phyloP scores from a whole-genome alignment of 2,888 invertebrate species.

The Drosophila recens region DNA sequence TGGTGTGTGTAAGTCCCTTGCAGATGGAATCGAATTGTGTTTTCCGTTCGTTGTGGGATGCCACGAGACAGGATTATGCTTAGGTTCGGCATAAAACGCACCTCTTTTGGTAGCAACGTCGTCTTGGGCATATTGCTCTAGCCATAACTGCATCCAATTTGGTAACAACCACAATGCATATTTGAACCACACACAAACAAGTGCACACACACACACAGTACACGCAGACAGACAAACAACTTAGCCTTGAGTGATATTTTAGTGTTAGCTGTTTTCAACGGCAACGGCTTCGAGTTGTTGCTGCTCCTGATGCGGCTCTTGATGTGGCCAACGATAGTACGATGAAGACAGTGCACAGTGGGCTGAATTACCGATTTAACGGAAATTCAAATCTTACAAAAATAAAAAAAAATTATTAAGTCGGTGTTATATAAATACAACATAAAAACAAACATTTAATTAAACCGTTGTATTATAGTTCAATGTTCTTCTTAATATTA shows the following conservation, averaged over 20 bases:
- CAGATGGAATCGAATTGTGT: constrained; percentile 7
- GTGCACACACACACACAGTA: constrained; percentile 15
- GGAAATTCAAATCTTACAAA: background rate
- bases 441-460: no score
- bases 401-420: background rate
- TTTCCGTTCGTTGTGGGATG: constrained; percentile 2
- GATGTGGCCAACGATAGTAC: constrained; percentile 32
- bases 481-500: no score
- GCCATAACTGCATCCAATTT: constrained; percentile 75
- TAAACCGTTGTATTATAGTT: background rate
- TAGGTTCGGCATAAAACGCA: constrained; percentile 55
- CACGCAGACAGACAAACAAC: constrained; percentile 14
- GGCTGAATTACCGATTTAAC: background rate
- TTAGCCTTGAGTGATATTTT: constrained; percentile 75
- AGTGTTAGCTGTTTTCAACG: constrained; percentile 63
- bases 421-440: no score
- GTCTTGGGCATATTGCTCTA: constrained; percentile 48
- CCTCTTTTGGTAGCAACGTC: constrained; percentile 42
- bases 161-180: constrained; percentile 77
- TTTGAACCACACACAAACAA: constrained; percentile 50
- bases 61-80: constrained; percentile 15
- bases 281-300: constrained; percentile 37
- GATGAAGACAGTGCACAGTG: no score
- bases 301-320: constrained; percentile 22
- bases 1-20: background rate